Percentiles rank a stretch among this genome's conserved stretches.
These are phyloP conservation scores for Piliocolobus tephrosceles DNA, from an alignment of 2,113 vertebrate species.

Conservation along the genomic window DNA sequence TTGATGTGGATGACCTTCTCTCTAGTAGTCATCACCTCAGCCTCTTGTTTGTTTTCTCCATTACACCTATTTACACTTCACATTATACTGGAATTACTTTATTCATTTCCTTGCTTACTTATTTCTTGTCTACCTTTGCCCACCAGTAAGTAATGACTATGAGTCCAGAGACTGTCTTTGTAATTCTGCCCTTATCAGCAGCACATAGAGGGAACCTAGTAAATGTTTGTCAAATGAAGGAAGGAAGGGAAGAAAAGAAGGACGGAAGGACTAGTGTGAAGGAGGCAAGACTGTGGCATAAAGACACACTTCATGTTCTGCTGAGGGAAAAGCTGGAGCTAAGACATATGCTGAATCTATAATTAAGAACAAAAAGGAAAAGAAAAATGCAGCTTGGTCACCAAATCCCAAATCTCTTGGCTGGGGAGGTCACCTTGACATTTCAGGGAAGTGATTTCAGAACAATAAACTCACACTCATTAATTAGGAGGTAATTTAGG, in stretches of 20 bases:
- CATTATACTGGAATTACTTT: not conserved
- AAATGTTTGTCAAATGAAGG: not conserved
- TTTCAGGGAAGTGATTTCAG: slow-evolving; percentile 29
- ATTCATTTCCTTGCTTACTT: not conserved
- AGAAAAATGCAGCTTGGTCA: not conserved
- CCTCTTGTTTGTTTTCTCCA: not conserved
- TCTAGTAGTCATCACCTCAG: not conserved
- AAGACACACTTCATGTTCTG: not conserved
- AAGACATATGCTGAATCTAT: not conserved
- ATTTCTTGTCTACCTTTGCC: not conserved
- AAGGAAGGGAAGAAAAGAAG: not conserved
- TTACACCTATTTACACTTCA: not conserved
- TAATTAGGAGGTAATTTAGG: not conserved
- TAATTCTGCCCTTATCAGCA: not conserved
- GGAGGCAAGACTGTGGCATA: not conserved
- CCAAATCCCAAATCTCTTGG: not conserved
- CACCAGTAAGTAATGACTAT: not conserved
- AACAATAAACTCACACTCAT: not conserved
- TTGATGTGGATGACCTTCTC: not conserved
- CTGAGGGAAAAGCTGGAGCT: not conserved
- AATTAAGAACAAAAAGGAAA: not conserved
- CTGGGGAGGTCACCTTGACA: not conserved
- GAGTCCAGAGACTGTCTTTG: not conserved
- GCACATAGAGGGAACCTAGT: not conserved
- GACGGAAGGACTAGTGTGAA: not conserved